Base-by-base conservation (phyloP, 2,113 vertebrate genomes). In the Xenopus laevis region DNA sequence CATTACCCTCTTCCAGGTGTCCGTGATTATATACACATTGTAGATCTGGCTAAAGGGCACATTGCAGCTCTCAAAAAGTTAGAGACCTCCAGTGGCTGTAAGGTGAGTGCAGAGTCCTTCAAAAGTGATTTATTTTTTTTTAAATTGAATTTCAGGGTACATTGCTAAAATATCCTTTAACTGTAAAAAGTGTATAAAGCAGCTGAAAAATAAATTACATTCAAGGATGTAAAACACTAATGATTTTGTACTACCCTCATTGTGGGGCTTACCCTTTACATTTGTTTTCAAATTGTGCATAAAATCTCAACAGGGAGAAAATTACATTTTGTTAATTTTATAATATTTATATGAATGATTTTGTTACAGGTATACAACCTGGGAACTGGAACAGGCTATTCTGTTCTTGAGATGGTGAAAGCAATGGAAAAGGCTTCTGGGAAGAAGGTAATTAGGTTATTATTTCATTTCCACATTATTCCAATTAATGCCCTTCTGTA, bases 391-490 rank as follows among this genome's bases (percentile, higher is more conserved):
- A 93, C 82, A 0, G 97, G 97, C 45, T 98, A 98, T 79, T 99
- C 97, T 0, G 97, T 99, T 83, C 90, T 99, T 40, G 93, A 98
- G 88, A 98, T 99, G 94, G 93, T 98, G 23, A 92, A 74, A 80
- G 97, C 97, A 30, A 96, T 99, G 97, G 94, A 97, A 82, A 97
- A 95, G 78, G 96, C 94, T 72, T 97, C 96, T 0, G 95, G 96
- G 6, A 91, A 44, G 83, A 83, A 97, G 91, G 97, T 98, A 76
- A 40, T 40, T 40, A 40, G 83, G 86, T 76, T 3, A 7, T 55
- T 55, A 55, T 4, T 55, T n/a, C 6, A 16, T 55, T 5, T 9
- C 3, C 15, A 50, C 3, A 50, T 50, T 12, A 50, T 50, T 50
- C 4, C 4, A 50, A 2, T 13, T 1, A 13, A 18, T 55, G 53